Percentiles rank a stretch among this genome's conserved stretches.
phyloP scores from a whole-genome alignment of 2,113 vertebrate species.

The Melanotaenia duboulayi region DNA sequence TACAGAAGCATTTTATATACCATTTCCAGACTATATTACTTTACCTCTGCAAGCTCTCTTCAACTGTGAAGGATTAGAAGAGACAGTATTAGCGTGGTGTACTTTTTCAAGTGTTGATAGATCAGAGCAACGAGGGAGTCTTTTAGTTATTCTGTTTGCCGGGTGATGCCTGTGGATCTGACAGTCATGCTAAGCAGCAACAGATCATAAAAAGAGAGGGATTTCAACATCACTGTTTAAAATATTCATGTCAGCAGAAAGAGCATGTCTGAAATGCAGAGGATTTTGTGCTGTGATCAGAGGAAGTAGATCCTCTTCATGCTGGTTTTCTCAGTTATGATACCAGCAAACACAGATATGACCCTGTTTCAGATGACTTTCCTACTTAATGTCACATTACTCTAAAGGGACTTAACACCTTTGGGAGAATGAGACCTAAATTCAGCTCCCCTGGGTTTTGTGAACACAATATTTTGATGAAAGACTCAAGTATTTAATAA shows the following conservation, averaged over 20 bases:
- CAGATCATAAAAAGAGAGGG: constrained; percentile 30
- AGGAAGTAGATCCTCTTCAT: constrained; percentile 47
- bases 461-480: constrained; percentile 35
- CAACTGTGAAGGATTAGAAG: neutral
- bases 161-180: constrained; percentile 32
- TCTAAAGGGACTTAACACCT: constrained; percentile 59
- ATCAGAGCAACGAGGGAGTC: constrained; percentile 38
- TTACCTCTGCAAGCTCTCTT: constrained; percentile 6
- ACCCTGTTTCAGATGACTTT: constrained; percentile 71
- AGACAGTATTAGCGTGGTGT: neutral
- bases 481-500: constrained; percentile 38
- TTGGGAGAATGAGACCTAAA: constrained; percentile 60
- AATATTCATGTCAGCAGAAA: constrained; percentile 74
- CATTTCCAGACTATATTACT: neutral
- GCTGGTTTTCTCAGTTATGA: constrained; percentile 32
- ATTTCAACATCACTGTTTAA: constrained; percentile 65
- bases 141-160: constrained; percentile 26
- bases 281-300: constrained; percentile 49
- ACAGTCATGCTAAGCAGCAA: constrained; percentile 58
- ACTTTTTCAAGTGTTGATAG: constrained; percentile 11
- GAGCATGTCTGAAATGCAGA: constrained; percentile 48
- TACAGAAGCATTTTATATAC: neutral
- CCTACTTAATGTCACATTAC: constrained; percentile 55
- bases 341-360: constrained; percentile 42
- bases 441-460: constrained; percentile 58